phyloP scores from a whole-genome alignment of 2,888 invertebrate species.

The Cetonia aurata region DNA sequence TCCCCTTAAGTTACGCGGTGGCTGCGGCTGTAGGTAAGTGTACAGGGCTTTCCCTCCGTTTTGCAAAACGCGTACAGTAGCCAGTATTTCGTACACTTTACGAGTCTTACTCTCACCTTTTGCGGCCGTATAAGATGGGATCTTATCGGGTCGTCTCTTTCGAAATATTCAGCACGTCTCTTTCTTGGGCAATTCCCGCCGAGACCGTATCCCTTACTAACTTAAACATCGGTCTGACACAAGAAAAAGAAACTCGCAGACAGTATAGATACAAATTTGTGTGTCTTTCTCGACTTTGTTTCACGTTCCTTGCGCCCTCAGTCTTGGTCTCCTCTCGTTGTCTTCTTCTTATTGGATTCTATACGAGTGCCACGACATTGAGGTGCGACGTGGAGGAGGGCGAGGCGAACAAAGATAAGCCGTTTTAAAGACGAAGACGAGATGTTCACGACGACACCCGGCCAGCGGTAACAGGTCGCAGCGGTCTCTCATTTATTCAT shows the following conservation, averaged over 20 bases:
- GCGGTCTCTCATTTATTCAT: constrained; percentile 42
- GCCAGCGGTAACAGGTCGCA: constrained; percentile 35
- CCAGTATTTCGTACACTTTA: constrained; percentile 64
- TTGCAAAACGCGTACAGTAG: constrained; percentile 56
- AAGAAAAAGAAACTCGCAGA: constrained; percentile 54
- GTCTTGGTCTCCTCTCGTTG: too few relatives aligned
- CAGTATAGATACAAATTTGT: constrained; percentile 61
- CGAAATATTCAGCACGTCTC: constrained; percentile 52
- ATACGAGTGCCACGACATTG: constrained; percentile 41
- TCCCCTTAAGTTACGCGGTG: constrained; percentile 30
- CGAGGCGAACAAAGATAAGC: constrained; percentile 23
- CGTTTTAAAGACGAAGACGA: constrained; percentile 34
- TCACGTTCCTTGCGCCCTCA: constrained; percentile 51
- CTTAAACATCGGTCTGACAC: constrained; percentile 56
- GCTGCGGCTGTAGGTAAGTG: constrained; percentile 7
- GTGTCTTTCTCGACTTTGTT: constrained; percentile 52
- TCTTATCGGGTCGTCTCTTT: constrained; percentile 57
- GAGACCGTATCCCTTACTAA: constrained; percentile 56
- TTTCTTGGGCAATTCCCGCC: constrained; percentile 51
- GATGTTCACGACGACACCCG: constrained; percentile 25
- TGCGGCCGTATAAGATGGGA: constrained; percentile 58
- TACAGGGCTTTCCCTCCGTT: constrained; percentile 7
- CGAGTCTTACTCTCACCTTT: constrained; percentile 60
- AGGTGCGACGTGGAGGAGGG: constrained; percentile 10
- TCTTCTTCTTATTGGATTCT: constrained; percentile 54